Evolutionary conservation across 2,113 vertebrate genomes (phyloP), one percentile per base, ranked within the genome.

Genomic region (Lagenorhynchus albirostris): DNA sequence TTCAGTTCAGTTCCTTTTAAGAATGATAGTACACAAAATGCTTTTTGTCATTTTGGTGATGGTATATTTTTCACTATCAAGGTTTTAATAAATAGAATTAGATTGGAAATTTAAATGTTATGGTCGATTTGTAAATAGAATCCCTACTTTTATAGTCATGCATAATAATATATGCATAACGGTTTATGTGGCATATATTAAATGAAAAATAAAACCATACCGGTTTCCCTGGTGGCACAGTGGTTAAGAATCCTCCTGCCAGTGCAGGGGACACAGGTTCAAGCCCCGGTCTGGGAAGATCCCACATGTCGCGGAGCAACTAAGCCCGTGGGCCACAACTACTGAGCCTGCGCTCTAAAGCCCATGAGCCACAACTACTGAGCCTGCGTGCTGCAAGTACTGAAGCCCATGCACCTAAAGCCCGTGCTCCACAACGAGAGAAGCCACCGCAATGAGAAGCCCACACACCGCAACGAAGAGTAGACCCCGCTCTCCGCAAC

Each of bases 151-250:
- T 31, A 87, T 73, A 85, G 79, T 79, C 36, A 90, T 71, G 17
- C 26, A 58, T 62, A 70, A 68, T 81, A 21, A 90, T 67, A 5
- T 81, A 23, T 81, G 31, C 25, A 47, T 67, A 36, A 85, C 79
- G 26, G 10, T 36, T n/a, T 58, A 93, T 80, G 8, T 36, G 13
- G 21, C 4, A 82, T 73, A 82, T 74, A 89, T 36, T 31, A 85
- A 97, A 82, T 25, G 12, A 17, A 91, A 95, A 94, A 67, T 79
- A 84, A 85, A 96, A 89, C 53, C 1, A 87, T 47, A 17, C 15
- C 0, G 1, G 5, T 17, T 53, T 53, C 5, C 15, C 53, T 53
- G 53, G 53, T 53, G 53, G 53, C 1, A 2, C 53, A 53, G 53
- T 53, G 15, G 53, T 53, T 53, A 53, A 53, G 53, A 53, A 53